Evolutionary conservation across 2,797 vertebrate genomes (phyloP).

Genomic region (Trachurus trachurus): DNA sequence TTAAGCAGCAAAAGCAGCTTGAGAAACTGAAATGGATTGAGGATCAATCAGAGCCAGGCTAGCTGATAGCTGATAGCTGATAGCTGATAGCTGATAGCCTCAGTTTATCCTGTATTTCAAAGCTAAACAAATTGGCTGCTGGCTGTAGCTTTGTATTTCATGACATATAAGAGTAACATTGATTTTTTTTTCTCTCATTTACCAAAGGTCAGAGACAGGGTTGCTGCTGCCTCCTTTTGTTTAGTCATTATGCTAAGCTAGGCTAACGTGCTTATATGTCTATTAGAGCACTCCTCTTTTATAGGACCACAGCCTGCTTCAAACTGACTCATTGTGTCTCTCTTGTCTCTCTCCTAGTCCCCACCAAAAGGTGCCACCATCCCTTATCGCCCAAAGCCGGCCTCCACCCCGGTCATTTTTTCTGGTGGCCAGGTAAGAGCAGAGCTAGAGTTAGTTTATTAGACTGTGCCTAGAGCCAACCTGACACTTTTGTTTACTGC

Average conservation of each 20-base stretch:
- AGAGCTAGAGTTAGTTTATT: constrained; percentile 32
- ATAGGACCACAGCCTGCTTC: not conserved
- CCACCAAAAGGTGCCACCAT: constrained; percentile 99
- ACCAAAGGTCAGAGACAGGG: not conserved
- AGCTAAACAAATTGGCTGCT: not conserved
- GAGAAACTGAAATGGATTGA: not conserved
- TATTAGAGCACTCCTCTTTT: not conserved
- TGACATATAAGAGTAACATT: no score
- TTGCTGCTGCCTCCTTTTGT: not conserved
- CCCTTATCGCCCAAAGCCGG: constrained; percentile 99
- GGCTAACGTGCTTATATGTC: not conserved
- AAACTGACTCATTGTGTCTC: constrained; percentile 81
- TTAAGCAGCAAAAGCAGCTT: not conserved
- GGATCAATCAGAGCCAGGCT: no score
- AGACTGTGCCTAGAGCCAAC: constrained; percentile 38
- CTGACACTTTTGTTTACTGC: constrained; percentile 28
- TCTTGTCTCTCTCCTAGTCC: constrained; percentile 93
- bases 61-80: not conserved
- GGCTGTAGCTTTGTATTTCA: not conserved
- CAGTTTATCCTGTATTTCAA: not conserved
- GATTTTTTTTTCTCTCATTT: not conserved
- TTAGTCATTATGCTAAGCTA: not conserved
- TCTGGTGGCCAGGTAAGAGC: constrained; percentile 99
- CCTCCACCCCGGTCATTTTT: constrained; percentile 99
- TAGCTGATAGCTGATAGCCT: not conserved